Base-by-base conservation (phyloP, 2,113 vertebrate species). In the Chauna torquata region DNA sequence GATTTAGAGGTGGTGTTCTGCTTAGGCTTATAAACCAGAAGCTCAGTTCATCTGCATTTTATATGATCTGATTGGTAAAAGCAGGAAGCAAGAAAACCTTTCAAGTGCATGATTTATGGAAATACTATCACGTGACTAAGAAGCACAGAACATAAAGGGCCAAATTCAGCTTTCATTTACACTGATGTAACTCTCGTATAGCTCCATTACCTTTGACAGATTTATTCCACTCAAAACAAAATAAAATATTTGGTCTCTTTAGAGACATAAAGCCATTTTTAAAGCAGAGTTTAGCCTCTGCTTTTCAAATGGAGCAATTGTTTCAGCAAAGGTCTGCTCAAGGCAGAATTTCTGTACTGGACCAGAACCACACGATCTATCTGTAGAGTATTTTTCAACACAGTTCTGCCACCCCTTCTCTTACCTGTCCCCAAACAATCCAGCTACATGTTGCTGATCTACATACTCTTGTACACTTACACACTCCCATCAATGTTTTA, bases 71-170 rank as follows among this genome's bases (percentile, higher is more conserved):
- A 87, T 85, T 87, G 92, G 94, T 82, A 96, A 97, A 96, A 98
- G 95, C 96, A 98, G 98, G 97, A 98, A 98, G 97, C 96, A 77
- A 96, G 90, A 96, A 91, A 97, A 88, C 95, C 84, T 95, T 96
- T 96, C 94, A 94, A 98, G 94, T 91, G 78, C 74, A 80, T 88
- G 94, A 98, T 96, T 97, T 97, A 95, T 90, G 94, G 95, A 94
- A 79, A 90, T 89, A 86, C 81, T 62, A 69, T 82, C 97, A 98
- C 79, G 32, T 97, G 97, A 97, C 94, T 77, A 18, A 76, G 50
- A 92, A 82, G 95, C 95, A 95, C 82, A 78, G 84, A 88, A 83
- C 59, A 78, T 88, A 90, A 90, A 70, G 92, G 70, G 88, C 77
- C 30, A 79, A 91, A 94, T 47, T 84, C 92, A 94, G 82, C 45